phyloP scores from a whole-genome alignment of 1,140 invertebrate genomes.

The Drosophila orena region DNA sequence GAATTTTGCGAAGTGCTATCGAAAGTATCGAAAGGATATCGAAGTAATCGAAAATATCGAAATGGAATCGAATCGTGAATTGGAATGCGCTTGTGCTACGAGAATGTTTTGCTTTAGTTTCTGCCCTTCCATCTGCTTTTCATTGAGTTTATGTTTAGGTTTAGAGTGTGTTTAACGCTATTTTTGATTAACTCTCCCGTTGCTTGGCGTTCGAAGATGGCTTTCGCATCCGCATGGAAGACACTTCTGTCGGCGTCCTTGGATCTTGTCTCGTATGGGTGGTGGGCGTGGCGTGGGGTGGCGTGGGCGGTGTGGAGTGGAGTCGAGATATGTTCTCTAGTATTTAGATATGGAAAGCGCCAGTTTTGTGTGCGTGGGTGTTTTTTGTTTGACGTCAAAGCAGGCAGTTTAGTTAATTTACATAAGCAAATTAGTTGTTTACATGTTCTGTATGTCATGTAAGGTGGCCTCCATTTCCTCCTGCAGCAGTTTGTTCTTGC shows the following conservation, averaged over 20 bases:
- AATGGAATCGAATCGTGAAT: conserved; percentile 33
- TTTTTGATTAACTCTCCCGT: conserved; percentile 44
- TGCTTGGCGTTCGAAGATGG: conserved; percentile 53
- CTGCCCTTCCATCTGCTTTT: conserved; percentile 45
- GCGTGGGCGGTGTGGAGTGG: conserved; percentile 28
- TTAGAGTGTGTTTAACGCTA: conserved; percentile 32
- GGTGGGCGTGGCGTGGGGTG: conserved; percentile 31
- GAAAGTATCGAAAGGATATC: not conserved
- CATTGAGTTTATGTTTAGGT: conserved; percentile 39
- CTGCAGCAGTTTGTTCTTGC: conserved; percentile 98
- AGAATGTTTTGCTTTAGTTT: conserved; percentile 53
- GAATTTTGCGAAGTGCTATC: conserved; percentile 22
- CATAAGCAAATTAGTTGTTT: conserved; percentile 86
- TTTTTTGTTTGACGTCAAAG: conserved; percentile 73
- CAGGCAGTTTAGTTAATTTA: conserved; percentile 83
- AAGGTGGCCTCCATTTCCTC: conserved; percentile 99
- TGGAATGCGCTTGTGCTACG: conserved; percentile 72
- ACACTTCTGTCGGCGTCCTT: conserved; percentile 58
- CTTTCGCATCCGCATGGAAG: conserved; percentile 62
- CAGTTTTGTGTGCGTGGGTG: conserved; percentile 64
- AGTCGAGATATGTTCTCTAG: conserved; percentile 46
- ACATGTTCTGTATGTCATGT: conserved; percentile 99
- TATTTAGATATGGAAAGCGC: conserved; percentile 76
- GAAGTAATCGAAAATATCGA: conserved; percentile 3
- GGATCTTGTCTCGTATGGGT: conserved; percentile 33